A percentile compares a stretch with the other conserved stretches of the same genome.
phyloP scores from a whole-genome alignment of 2,888 invertebrate genomes.

The Empis stercorea region DNA sequence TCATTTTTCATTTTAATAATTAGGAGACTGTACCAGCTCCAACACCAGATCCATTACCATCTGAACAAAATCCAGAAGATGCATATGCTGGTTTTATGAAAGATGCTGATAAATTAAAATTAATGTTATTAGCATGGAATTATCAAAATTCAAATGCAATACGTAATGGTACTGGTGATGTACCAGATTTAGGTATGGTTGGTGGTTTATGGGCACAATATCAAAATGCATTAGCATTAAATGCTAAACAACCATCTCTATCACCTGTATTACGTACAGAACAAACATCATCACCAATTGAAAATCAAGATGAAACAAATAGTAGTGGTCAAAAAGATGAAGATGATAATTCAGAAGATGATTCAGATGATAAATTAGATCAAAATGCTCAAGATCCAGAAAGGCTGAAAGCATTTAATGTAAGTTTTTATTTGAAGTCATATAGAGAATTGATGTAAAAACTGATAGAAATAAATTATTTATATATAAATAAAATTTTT shows the following conservation, averaged over 20 bases:
- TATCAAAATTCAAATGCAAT: conserved; percentile 65
- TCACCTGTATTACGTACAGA: conserved; percentile 41
- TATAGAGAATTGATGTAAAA: too few relatives aligned
- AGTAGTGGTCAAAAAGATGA: conserved; percentile 81
- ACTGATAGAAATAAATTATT: neutral
- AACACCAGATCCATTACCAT: conserved; percentile 16
- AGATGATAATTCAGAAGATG: conserved; percentile 70
- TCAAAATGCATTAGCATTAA: conserved; percentile 63
- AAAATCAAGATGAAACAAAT: conserved; percentile 69
- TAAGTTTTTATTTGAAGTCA: conserved; percentile 43
- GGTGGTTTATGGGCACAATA: conserved; percentile 80
- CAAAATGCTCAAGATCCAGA: conserved; percentile 84
- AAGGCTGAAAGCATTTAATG: conserved; percentile 90
- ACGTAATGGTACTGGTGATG: conserved; percentile 40
- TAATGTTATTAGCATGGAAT: conserved; percentile 81
- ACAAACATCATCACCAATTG: conserved; percentile 36
- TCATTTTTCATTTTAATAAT: too few relatives aligned
- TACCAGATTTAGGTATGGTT: conserved; percentile 39
- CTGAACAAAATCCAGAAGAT: conserved; percentile 19
- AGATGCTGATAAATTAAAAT: conserved; percentile 77
- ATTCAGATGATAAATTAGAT: conserved; percentile 82
- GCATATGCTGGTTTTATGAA: conserved; percentile 44
- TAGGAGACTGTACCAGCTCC: conserved; percentile 19
- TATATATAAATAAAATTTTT: neutral
- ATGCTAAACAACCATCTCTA: conserved; percentile 43